Evolutionary conservation across 2,113 vertebrate species (phyloP).

Genomic region (Platysteira castanea): DNA sequence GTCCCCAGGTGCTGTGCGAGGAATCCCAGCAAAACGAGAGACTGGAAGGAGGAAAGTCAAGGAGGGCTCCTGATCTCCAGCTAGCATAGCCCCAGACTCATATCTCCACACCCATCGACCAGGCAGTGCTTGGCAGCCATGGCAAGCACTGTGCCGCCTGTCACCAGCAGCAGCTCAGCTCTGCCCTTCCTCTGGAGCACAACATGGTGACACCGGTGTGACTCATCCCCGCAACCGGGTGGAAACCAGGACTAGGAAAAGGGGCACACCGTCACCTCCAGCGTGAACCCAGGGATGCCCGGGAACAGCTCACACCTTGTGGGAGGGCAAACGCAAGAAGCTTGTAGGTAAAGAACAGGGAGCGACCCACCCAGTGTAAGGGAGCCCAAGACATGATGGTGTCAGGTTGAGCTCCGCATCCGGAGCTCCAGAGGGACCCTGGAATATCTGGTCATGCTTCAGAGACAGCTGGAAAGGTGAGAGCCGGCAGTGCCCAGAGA

Average conservation of each 20-base stretch:
- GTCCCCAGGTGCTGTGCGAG: accelerated
- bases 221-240: not conserved
- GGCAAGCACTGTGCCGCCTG: accelerated
- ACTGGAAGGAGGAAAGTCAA: not conserved
- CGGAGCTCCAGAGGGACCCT: not conserved
- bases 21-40: not conserved
- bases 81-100: not conserved
- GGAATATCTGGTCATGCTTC: not conserved
- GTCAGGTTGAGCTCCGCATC: not conserved
- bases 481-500: not conserved
- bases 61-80: not conserved
- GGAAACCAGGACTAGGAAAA: not conserved
- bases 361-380: accelerated
- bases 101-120: not conserved
- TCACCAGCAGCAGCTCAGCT: not conserved
- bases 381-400: accelerated
- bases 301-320: accelerated
- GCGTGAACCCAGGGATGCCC: not conserved
- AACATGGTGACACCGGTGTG: slow-evolving; percentile 30
- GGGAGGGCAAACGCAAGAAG: not conserved
- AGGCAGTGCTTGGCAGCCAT: not conserved
- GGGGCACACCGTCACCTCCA: not conserved
- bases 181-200: slow-evolving; percentile 11
- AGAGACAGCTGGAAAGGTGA: not conserved
- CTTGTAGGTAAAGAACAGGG: not conserved